Base-by-base conservation (phyloP, 2,888 invertebrate genomes). In the Atrina japonica region DNA sequence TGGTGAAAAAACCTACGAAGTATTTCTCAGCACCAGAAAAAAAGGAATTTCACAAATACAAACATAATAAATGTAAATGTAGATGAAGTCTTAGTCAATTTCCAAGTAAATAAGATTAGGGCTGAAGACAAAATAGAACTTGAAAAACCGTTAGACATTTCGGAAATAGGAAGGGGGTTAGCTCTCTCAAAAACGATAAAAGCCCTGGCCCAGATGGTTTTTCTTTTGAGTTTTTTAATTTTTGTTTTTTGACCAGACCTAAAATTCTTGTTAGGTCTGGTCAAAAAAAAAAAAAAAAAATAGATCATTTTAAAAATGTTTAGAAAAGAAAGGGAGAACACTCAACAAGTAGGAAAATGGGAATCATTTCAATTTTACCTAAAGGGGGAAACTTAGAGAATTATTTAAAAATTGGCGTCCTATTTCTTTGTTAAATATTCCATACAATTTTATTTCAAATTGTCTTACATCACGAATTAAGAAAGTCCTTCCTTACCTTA, bases 21-120 rank as follows among this genome's bases (percentile, higher is more conserved):
- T 47, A 47, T 21, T 47, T 47, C 47, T 47, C 21, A 47, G 47
- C 47, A 6, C 47, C 16, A 6, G 47, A 47, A 47, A 41, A 47
- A 47, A 47, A 47, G 47, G 16, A 47, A 47, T 47, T 47, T 47
- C 47, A 47, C 47, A 47, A 47, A 47, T 47, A 47, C 7, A 47
- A 47, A 21, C 47, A 47, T 47, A 21, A 47, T 47, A 14, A 47
- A 47, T 47, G 47, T 16, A 6, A 47, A 47, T 21, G 6, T 21
- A 47, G 21, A 47, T 47, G 47, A 47, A 47, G 16, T 47, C 6
- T n/a, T 47, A 47, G 47, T 7, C 47, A 47, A 47, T 47, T n/a
- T 47, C n/a, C 47, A n/a, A 6, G 16, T 21, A 18, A 47, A 18
- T 18, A n/a, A 47, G 16, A 7, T 47, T 18, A 47, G 21, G 7